Conservation (phyloP, 2,888 invertebrate species). For the Pseudanteris insignis region DNA sequence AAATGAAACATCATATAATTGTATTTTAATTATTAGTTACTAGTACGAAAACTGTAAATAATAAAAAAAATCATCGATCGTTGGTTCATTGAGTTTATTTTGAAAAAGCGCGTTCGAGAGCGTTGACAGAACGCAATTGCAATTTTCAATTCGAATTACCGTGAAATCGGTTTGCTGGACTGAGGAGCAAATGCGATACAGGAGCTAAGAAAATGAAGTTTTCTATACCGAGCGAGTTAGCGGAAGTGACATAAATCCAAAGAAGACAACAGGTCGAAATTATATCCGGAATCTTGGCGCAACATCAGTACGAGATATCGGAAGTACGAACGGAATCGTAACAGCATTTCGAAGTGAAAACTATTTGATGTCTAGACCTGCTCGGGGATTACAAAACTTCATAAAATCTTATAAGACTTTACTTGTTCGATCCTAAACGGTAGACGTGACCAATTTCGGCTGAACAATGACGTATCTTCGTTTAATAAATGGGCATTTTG, state of each 20-base stretch:
- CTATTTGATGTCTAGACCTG: conserved; percentile 16
- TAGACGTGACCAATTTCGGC: conserved; percentile 12
- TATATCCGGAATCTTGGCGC: conserved; percentile 37
- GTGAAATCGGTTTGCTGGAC: conserved; percentile 14
- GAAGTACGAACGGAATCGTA: conserved; percentile 4
- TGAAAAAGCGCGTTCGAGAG: conserved; percentile 17
- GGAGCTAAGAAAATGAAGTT: conserved; percentile 32
- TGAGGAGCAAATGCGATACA: conserved; percentile 14
- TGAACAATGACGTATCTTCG: conserved; percentile 12
- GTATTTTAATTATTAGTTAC: too few relatives aligned
- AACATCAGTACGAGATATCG: conserved; percentile 19
- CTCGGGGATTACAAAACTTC: conserved; percentile 4
- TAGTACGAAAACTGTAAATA: too few relatives aligned
- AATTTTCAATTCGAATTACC: conserved; percentile 35
- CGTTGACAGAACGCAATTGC: conserved; percentile 23
- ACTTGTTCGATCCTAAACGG: too few relatives aligned
- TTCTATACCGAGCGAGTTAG: conserved; percentile 26
- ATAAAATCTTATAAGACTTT: too few relatives aligned
- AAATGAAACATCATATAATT: conserved; percentile 1
- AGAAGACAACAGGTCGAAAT: conserved; percentile 42
- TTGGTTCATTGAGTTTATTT: conserved; percentile 6
- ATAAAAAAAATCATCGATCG: not conserved
- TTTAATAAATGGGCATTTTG: too few relatives aligned
- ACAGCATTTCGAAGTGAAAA: conserved; percentile 12
- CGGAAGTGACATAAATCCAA: conserved; percentile 41